These are phyloP conservation scores for Trematocara caparti DNA, from an alignment of 2,797 vertebrate species.

Conservation along the genomic window DNA sequence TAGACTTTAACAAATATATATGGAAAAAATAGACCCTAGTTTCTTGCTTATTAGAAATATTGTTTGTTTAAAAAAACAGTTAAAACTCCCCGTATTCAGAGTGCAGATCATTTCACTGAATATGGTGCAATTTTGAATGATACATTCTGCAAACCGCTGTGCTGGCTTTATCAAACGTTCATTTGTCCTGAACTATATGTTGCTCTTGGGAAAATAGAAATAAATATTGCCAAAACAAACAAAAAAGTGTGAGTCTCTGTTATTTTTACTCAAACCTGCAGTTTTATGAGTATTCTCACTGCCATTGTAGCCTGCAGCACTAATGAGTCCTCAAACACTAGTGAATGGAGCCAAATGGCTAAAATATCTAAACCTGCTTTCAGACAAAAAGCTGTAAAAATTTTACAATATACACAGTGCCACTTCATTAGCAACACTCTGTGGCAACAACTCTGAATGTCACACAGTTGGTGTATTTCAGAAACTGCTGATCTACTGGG, in stretches of 20 bases:
- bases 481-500: not conserved
- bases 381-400: not conserved
- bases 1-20: not conserved
- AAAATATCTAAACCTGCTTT: not conserved
- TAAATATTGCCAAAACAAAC: constrained; percentile 76
- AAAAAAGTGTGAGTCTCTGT: not conserved
- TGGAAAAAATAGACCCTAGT: constrained; percentile 5
- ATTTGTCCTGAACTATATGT: constrained; percentile 73
- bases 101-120: constrained; percentile 22
- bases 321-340: not conserved
- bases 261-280: not conserved
- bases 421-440: not conserved
- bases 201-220: constrained; percentile 72
- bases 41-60: constrained; percentile 25
- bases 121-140: constrained; percentile 46
- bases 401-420: not conserved
- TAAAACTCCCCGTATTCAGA: constrained; percentile 13
- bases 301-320: not conserved
- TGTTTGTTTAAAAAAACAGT: constrained; percentile 37
- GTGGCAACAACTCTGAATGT: not conserved
- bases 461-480: not conserved
- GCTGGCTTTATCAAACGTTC: constrained; percentile 58
- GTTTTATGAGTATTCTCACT: not conserved
- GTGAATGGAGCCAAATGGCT: not conserved
- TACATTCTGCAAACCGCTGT: constrained; percentile 54